Evolutionary conservation across 1,140 invertebrate species (phyloP), one percentile per base, ranked within the genome.

Genomic region (Mya arenaria): DNA sequence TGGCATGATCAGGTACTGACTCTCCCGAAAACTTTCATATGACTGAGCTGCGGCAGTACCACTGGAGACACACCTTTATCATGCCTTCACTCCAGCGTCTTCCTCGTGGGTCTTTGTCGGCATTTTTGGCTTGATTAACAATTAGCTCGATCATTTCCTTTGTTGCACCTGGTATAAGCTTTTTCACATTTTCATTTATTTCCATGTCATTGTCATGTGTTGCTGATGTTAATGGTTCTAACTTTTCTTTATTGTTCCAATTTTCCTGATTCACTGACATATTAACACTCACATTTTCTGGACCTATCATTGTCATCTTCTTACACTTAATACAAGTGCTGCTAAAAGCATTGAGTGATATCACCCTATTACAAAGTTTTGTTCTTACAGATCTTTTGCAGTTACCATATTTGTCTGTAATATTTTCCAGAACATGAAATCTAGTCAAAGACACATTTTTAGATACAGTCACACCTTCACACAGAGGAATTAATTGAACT

Each of bases 381-480:
- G 66, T 60, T 34, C 55, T 17, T 34, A 72, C 8, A 25, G 32
- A 10, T 25, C 25, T 34, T n/a, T 25, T 39, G 48, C 34, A 23
- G 28, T 41, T 6, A 25, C n/a, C 28, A 13, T 32, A 13, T 23
- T 23, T 15, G 19, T 41, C 39, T 56, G 17, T 62, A 2, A 1
- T 8, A 23, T 30, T 58, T 44, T 80, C 77, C 4, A 80, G 8
- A 32, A 48, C 39, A 32, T 80, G 77, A 56, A 58, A 71, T 13
- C 65, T n/a, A 30, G 17, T 71, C 28, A 58, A 19, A 15, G 32
- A 3, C 3, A 39, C 25, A 37, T 39, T 37, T 25, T 68, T 79
- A 15, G 15, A 28, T 13, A 58, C 15, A 34, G 8, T 8, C 1
- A 79, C 52, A n/a, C 75, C 63, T 23, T 23, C 3, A 41, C 75